phyloP scores from a whole-genome alignment of 2,113 vertebrate species.

The Pelodiscus sinensis region DNA sequence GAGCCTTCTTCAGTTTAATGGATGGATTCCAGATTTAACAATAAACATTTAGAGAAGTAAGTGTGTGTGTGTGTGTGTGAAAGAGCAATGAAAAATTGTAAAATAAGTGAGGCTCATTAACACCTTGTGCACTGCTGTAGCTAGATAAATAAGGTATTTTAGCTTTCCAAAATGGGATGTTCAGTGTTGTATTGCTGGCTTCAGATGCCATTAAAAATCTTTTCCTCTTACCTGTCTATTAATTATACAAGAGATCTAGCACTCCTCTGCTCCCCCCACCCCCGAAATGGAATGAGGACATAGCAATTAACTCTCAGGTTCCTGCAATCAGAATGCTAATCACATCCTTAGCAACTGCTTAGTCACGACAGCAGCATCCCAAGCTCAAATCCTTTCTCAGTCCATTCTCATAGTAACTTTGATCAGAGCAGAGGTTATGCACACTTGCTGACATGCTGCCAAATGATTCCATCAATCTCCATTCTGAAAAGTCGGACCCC shows the following conservation, averaged over 20 bases:
- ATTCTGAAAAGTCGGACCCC: not conserved
- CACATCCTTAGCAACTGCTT: conserved; percentile 80
- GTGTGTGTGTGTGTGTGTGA: not conserved
- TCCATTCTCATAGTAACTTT: conserved; percentile 18
- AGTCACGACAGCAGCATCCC: conserved; percentile 61
- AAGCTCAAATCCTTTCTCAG: conserved; percentile 61
- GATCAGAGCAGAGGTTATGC: conserved; percentile 44
- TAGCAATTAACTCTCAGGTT: conserved; percentile 75
- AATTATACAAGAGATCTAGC: no score
- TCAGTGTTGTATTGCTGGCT: conserved; percentile 58
- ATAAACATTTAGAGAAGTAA: not conserved
- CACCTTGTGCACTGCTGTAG: not conserved
- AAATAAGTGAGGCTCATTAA: not conserved
- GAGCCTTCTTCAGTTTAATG: conserved; percentile 74
- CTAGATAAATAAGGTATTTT: conserved; percentile 1
- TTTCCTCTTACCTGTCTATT: no score
- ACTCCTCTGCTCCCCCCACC: conserved; percentile 15
- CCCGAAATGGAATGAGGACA: conserved; percentile 76
- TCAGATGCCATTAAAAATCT: conserved; percentile 63
- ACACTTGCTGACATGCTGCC: conserved; percentile 33
- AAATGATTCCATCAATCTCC: conserved; percentile 40
- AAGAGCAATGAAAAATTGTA: not conserved
- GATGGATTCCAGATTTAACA: conserved; percentile 48
- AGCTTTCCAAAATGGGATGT: conserved; percentile 31
- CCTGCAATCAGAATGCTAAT: conserved; percentile 71